Percentiles rank a stretch among this genome's conserved stretches.
These are phyloP conservation scores for Brachylomia viminalis DNA, from an alignment of 2,888 invertebrate species.

Conservation along the genomic window DNA sequence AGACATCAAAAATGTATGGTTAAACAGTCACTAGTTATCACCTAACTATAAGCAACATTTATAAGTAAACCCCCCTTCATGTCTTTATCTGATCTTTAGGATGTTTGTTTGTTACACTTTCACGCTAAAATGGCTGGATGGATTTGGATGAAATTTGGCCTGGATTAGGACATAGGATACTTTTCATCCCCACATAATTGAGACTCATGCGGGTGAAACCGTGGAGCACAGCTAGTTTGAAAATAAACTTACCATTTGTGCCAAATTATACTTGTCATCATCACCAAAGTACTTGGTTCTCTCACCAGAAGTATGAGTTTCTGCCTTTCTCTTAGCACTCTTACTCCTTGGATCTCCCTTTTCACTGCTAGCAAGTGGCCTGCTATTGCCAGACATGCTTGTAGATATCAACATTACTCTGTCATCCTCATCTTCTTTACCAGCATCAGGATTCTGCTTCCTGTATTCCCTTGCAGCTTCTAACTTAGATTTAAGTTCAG, in stretches of 20 bases:
- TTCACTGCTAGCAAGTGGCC: constrained; percentile 90
- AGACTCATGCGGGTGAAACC: too few relatives aligned
- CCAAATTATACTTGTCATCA: constrained; percentile 96
- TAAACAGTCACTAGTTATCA: too few relatives aligned
- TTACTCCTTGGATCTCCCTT: constrained; percentile 85
- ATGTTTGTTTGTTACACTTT: too few relatives aligned
- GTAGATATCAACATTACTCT: constrained; percentile 93
- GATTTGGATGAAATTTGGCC: too few relatives aligned
- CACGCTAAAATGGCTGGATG: too few relatives aligned
- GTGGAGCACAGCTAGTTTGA: background rate
- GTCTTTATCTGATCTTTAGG: too few relatives aligned
- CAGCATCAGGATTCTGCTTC: constrained; percentile 83
- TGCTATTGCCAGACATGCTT: constrained; percentile 92
- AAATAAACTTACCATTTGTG: constrained; percentile 92
- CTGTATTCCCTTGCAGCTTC: constrained; percentile 92
- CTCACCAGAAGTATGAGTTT: constrained; percentile 94
- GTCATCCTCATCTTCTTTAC: constrained; percentile 83
- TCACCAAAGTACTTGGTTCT: constrained; percentile 96
- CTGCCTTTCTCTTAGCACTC: constrained; percentile 89
- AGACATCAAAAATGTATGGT: too few relatives aligned
- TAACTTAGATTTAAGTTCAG: constrained; percentile 93
- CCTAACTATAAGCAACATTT: too few relatives aligned
- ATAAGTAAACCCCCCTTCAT: too few relatives aligned
- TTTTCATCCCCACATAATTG: too few relatives aligned
- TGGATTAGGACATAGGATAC: too few relatives aligned